Base-by-base conservation (phyloP, 2,797 vertebrate genomes). In the Apodemus agrarius region DNA sequence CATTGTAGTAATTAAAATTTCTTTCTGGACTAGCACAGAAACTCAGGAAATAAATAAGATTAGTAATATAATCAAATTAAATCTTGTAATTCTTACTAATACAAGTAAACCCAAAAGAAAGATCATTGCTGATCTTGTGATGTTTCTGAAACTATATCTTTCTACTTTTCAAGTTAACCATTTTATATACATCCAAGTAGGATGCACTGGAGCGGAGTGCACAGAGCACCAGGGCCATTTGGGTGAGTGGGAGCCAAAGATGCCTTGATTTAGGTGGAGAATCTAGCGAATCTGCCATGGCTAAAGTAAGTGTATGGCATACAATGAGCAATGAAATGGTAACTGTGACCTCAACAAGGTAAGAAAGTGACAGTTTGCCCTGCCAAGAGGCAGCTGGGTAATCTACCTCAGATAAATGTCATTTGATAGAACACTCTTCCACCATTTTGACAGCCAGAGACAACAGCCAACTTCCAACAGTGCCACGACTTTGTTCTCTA, bases 371-470 rank as follows among this genome's bases (percentile, higher is more conserved):
- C 69, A 57, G 83, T 37, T 91, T 95, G 65, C 34, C 72, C 75
- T 86, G 78, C 63, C 3, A 8, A 96, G 40, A 46, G 75, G 93
- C 93, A 54, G 65, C 12, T 94, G n/a, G 34, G 40, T 63, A 75
- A 43, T 16, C 2, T 10, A 31, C 54, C 52, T 61, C 54, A 46
- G 85, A 40, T 65, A 86, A 86, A 96, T 85, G 9, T 24, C 95
- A 97, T 96, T 93, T 37, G 65, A 97, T 43, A 88, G 59, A 89
- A 63, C 31, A 76, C 31, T 24, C 92, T 95, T 92, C 21, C 34
- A 10, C 40, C 75, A 79, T 22, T 52, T 26, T 59, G 65, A 29
- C 43, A 97, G 97, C 43, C n/a, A 97, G 94, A 96, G 19, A 90
- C 63, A 46, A 19, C 52, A 97, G 84, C 34, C 87, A 86, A 91